Percentiles rank a stretch among this genome's conserved stretches.
These are phyloP conservation scores for Oncorhynchus tshawytscha DNA, from an alignment of 2,113 vertebrate species.

Conservation along the genomic window DNA sequence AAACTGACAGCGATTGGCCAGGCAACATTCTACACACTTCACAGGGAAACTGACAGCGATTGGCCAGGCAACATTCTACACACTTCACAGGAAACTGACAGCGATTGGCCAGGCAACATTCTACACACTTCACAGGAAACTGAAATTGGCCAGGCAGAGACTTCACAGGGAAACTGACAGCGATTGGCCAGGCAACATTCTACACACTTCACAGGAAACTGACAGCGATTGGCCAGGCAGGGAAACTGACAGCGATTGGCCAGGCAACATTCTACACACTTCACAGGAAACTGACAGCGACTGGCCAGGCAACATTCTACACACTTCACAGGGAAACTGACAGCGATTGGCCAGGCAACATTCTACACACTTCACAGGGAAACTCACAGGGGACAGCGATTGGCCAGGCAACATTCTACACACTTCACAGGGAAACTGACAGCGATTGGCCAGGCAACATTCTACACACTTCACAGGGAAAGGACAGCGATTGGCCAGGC, in stretches of 20 bases:
- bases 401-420: neutral
- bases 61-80: neutral
- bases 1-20: too few species aligned
- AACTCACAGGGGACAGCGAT: neutral
- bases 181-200: neutral
- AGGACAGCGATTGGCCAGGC: too few species aligned
- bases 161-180: too few species aligned
- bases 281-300: too few species aligned
- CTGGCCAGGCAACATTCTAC: neutral
- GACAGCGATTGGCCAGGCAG: too few species aligned
- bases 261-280: neutral
- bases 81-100: neutral
- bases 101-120: neutral
- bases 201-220: neutral
- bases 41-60: too few species aligned
- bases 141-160: too few species aligned
- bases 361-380: neutral
- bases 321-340: too few species aligned
- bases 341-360: neutral
- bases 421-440: too few species aligned
- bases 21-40: neutral
- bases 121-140: neutral
- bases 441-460: neutral
- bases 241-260: neutral
- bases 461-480: neutral